Percentiles rank a stretch among this genome's conserved stretches.
These are phyloP conservation scores for Cotesia glomerata DNA, from an alignment of 1,140 invertebrate genomes.

Conservation along the genomic window DNA sequence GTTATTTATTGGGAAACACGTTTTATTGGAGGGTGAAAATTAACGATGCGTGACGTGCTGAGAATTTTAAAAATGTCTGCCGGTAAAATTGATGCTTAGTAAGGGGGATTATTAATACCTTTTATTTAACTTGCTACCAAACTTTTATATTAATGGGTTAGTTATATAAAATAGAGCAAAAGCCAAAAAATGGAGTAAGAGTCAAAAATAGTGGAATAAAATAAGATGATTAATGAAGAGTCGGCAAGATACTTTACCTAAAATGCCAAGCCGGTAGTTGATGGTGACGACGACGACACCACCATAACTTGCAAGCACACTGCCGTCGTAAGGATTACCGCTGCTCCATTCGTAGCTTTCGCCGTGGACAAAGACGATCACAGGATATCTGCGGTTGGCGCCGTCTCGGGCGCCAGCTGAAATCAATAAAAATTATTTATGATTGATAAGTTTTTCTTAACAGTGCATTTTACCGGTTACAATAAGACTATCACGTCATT, in stretches of 20 bases:
- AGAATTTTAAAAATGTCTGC: no score
- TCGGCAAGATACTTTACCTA: constrained; percentile 76
- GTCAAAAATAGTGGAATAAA: background rate
- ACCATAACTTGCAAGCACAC: constrained; percentile 88
- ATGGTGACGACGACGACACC: constrained; percentile 94
- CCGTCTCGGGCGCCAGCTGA: constrained; percentile 74
- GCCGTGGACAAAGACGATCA: constrained; percentile 94
- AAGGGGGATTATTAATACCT: background rate
- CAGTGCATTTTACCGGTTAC: constrained; percentile 5
- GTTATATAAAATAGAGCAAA: background rate
- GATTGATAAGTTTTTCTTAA: constrained; percentile 42
- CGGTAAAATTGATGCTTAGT: background rate
- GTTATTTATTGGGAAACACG: no score
- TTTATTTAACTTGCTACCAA: constrained; percentile 28
- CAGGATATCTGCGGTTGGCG: constrained; percentile 74
- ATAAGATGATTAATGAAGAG: background rate
- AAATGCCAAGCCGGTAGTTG: constrained; percentile 94
- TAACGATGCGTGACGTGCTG: no score
- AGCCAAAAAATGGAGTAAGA: background rate
- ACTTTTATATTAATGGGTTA: background rate
- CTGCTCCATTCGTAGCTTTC: constrained; percentile 97
- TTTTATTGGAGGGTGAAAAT: no score
- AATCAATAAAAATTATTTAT: constrained; percentile 58
- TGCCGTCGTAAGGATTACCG: constrained; percentile 94
- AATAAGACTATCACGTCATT: no score